Evolutionary conservation across 2,888 invertebrate species (phyloP).

Genomic region (Ypsolopha sequella): DNA sequence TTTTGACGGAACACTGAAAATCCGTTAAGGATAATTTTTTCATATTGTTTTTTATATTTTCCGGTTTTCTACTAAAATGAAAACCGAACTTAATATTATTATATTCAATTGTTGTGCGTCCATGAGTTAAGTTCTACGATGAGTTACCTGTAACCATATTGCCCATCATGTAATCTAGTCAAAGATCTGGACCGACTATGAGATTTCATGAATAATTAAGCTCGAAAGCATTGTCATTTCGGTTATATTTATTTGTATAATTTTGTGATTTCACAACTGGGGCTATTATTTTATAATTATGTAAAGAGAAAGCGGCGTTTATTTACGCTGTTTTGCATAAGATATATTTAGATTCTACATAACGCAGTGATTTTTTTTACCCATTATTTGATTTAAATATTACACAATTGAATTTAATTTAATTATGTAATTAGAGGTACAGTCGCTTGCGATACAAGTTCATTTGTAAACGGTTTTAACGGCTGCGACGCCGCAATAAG

Average conservation of each 20-base stretch:
- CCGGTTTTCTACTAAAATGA: too few relatives aligned
- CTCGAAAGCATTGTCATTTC: constrained; percentile 53
- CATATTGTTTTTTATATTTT: too few relatives aligned
- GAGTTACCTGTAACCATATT: constrained; percentile 24
- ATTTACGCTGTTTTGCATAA: background rate
- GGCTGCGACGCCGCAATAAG: too few relatives aligned
- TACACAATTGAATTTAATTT: too few relatives aligned
- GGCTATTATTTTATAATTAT: constrained; percentile 27
- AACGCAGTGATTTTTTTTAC: background rate
- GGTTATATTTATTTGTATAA: constrained; percentile 27
- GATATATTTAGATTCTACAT: background rate
- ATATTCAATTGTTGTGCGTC: too few relatives aligned
- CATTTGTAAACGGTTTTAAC: too few relatives aligned
- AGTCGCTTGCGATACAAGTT: too few relatives aligned
- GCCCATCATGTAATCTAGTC: constrained; percentile 53
- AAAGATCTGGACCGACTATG: constrained; percentile 55
- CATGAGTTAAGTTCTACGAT: too few relatives aligned
- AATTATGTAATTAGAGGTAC: too few relatives aligned
- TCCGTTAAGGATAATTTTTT: too few relatives aligned
- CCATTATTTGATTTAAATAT: background rate
- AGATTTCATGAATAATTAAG: constrained; percentile 64
- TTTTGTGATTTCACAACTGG: background rate
- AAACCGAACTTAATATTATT: too few relatives aligned
- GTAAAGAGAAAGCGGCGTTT: constrained; percentile 24
- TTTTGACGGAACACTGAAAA: too few relatives aligned